A percentile compares a stretch with the other conserved stretches of the same genome.
phyloP scores from a whole-genome alignment of 2,888 invertebrate species.

The Dichetophora obliterata region DNA sequence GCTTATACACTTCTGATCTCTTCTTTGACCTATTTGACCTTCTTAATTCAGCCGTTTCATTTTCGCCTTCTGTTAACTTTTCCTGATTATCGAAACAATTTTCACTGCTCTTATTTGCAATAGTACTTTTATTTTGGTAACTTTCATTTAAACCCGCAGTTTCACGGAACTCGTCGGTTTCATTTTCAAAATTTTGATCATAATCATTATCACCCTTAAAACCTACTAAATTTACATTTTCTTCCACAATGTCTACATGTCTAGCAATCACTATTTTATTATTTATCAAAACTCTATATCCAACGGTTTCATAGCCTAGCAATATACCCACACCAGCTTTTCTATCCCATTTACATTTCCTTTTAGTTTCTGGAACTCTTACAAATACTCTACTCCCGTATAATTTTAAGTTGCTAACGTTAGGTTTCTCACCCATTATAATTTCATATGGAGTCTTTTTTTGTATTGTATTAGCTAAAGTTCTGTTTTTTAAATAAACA shows the following conservation, averaged over 20 bases:
- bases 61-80: too few relatives aligned
- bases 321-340: conserved; percentile 19
- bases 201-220: conserved; percentile 41
- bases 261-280: conserved; percentile 35
- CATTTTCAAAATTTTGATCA: not conserved
- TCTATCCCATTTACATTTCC: conserved; percentile 31
- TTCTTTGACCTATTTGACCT: too few relatives aligned
- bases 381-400: conserved; percentile 36
- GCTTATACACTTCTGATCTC: too few relatives aligned
- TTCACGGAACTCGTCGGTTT: conserved; percentile 48
- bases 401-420: not conserved
- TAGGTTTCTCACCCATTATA: too few relatives aligned
- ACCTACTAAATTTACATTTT: conserved; percentile 47
- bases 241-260: conserved; percentile 50
- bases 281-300: conserved; percentile 29
- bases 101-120: too few relatives aligned
- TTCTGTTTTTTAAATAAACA: too few relatives aligned
- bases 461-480: too few relatives aligned
- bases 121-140: too few relatives aligned
- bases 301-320: conserved; percentile 30
- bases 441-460: too few relatives aligned
- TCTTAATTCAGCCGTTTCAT: too few relatives aligned
- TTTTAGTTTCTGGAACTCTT: conserved; percentile 23
- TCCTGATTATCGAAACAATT: too few relatives aligned
- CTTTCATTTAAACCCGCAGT: too few relatives aligned